Evolutionary conservation across 2,113 vertebrate species (phyloP), one percentile per base, ranked within the genome.

Genomic region (Desmodus rotundus): DNA sequence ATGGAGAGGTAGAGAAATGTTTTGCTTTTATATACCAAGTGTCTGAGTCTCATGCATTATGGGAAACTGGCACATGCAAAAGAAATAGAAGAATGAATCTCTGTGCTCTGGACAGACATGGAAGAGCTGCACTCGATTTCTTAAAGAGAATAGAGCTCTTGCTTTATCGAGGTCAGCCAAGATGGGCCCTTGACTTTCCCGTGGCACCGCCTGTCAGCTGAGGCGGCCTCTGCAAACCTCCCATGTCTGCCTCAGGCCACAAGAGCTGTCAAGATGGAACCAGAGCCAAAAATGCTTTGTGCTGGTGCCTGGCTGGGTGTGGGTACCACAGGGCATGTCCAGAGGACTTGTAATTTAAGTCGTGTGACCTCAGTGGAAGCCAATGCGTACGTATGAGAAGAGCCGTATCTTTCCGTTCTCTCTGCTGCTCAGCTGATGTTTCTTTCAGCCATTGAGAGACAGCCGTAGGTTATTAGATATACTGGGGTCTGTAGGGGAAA

Each of bases 131-230:
- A 10, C n/a, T 43, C 52, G 26, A 3, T 67, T 83, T 85, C 58
- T 54, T 68, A 61, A 77, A 68, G 58, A 87, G 41, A 87, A 7
- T 7, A 31, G 78, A 87, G 43, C 3, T n/a, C 47, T 83, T 41
- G 19, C 17, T 87, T 87, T 36, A 61, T 26, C 68, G 63, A 47
- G 92, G 65, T 81, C 58, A 28, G 47, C 33, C 67, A 12, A 0
- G 33, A 82, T 81, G 73, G 47, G 56, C 68, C 50, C 15, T 87
- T 87, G 74, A 76, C 67, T 94, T 83, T 78, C 24, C 63, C 7
- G 28, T 16, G 47, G 74, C 78, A 50, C 36, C 13, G 22, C 65
- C 77, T 73, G 24, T 77, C n/a, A 33, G 28, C 28, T 1, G 14
- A 45, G 28, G 43, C 54, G 38, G 24, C 36, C 74, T 92, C 68